phyloP scores from a whole-genome alignment of 2,888 invertebrate genomes.

The Axea sp. region DNA sequence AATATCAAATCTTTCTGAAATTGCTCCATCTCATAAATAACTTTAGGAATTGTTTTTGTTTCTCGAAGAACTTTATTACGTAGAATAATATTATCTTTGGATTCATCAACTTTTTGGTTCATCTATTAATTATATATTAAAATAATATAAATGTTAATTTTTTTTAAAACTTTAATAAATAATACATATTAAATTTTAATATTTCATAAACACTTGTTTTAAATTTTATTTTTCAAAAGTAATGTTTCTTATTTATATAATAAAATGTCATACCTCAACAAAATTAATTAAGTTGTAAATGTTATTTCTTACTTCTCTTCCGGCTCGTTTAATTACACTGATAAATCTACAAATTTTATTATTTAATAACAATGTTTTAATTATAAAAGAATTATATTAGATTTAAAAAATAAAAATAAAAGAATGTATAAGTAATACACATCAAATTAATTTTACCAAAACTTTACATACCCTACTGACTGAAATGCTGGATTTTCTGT shows the following conservation, averaged over 20 bases:
- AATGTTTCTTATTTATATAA: no score
- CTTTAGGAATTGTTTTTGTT: constrained; percentile 83
- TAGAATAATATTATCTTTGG: constrained; percentile 78
- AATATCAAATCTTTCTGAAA: constrained; percentile 82
- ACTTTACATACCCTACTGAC: constrained; percentile 80
- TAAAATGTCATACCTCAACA: constrained; percentile 79
- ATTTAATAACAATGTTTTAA: background rate
- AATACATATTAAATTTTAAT: no score
- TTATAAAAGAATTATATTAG: background rate
- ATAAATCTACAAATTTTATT: constrained; percentile 65
- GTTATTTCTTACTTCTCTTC: constrained; percentile 82
- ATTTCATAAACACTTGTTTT: no score
- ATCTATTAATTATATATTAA: constrained; percentile 23
- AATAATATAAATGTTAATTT: background rate
- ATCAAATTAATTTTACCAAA: no score
- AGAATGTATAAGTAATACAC: no score
- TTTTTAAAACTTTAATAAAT: no score
- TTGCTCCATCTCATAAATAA: constrained; percentile 84
- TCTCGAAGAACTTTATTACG: constrained; percentile 82
- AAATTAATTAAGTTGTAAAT: constrained; percentile 82
- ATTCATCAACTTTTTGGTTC: constrained; percentile 72
- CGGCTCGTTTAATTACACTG: constrained; percentile 80
- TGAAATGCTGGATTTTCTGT: constrained; percentile 80
- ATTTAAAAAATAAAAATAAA: no score
- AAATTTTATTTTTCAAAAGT: no score